Conservation (phyloP, 1,140 invertebrate species). For the Pararge aegeria region DNA sequence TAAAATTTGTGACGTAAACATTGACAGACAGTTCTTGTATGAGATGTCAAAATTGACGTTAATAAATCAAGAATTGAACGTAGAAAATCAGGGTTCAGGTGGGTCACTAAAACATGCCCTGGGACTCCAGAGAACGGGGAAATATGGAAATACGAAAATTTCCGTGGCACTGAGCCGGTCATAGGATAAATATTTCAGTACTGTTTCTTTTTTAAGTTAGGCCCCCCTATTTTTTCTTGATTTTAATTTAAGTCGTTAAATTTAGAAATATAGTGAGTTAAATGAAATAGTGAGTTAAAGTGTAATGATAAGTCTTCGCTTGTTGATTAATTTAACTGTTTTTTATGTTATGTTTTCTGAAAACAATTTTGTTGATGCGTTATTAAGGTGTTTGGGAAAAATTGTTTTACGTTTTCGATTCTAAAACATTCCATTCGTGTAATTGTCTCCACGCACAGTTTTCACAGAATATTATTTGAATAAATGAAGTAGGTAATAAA, state of each 20-base stretch:
- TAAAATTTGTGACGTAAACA: no score
- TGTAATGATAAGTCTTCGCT: slow-evolving; percentile 45
- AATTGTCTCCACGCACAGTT: no score
- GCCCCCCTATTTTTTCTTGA: slow-evolving; percentile 32
- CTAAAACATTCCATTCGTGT: not conserved
- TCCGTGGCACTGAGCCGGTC: slow-evolving; percentile 20
- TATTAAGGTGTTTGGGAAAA: slow-evolving; percentile 20
- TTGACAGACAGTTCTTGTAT: no score
- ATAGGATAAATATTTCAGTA: slow-evolving; percentile 29
- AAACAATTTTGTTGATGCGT: slow-evolving; percentile 37
- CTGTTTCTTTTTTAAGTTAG: slow-evolving; percentile 13
- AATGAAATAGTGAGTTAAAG: slow-evolving; percentile 51
- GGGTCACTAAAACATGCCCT: no score
- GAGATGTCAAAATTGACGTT: no score
- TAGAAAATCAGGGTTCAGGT: no score
- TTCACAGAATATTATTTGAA: no score
- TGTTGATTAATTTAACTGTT: slow-evolving; percentile 38
- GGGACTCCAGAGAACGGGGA: no score
- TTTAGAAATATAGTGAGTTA: slow-evolving; percentile 43
- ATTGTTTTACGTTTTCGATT: slow-evolving; percentile 9
- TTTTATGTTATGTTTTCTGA: slow-evolving; percentile 36
- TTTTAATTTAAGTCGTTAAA: slow-evolving; percentile 40
- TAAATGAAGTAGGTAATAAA: no score
- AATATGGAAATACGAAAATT: not conserved
- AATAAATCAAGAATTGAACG: no score